phyloP scores from a whole-genome alignment of 2,113 vertebrate genomes.

The Fulmarus glacialis region DNA sequence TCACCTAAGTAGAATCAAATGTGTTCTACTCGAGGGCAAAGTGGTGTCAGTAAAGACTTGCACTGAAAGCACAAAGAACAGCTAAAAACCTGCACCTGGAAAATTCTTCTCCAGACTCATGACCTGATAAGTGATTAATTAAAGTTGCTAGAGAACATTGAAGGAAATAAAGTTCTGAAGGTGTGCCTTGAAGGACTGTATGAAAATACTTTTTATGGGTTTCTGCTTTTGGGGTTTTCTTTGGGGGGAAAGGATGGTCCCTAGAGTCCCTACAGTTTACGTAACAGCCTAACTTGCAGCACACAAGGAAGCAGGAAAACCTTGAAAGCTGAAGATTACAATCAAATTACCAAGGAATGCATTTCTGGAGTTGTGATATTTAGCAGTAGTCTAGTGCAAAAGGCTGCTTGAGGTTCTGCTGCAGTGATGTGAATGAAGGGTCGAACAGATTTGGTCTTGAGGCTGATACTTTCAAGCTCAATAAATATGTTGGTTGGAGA shows the following conservation, averaged over 20 bases:
- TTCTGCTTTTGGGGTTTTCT: not conserved
- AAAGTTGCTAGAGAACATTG: not conserved
- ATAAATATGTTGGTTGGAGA: not conserved
- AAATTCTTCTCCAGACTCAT: not conserved
- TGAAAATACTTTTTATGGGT: not conserved
- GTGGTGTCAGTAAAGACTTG: not conserved
- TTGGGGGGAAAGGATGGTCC: rapidly evolving
- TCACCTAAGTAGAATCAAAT: not conserved
- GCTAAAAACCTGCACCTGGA: not conserved
- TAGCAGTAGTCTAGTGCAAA: not conserved
- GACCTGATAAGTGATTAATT: slow-evolving; percentile 15
- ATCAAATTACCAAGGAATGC: not conserved
- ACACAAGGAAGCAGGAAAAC: not conserved
- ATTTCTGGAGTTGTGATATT: not conserved
- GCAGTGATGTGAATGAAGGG: not conserved
- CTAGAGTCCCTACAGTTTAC: not conserved
- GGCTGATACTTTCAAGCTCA: not conserved
- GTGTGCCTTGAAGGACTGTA: not conserved
- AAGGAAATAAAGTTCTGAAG: not conserved
- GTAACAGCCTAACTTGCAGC: not conserved
- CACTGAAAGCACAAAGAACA: not conserved
- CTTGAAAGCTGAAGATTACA: not conserved
- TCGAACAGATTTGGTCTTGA: not conserved
- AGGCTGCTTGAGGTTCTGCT: not conserved
- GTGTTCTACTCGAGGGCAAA: not conserved